Evolutionary conservation across 2,888 invertebrate genomes (phyloP).

Genomic region (Gryllus longicercus): DNA sequence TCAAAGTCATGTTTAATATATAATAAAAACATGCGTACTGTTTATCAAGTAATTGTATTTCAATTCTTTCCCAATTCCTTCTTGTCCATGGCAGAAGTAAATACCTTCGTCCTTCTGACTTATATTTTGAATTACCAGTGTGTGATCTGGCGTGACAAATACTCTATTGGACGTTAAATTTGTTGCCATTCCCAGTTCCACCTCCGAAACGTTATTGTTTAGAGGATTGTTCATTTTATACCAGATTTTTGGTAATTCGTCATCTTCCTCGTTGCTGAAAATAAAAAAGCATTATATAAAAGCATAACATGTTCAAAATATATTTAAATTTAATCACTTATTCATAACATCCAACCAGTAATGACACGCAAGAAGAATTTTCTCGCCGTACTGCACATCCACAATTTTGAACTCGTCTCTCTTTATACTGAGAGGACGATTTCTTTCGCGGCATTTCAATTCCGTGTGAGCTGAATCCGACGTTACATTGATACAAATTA

Average conservation of each 20-base stretch:
- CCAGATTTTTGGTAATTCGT: slow-evolving; percentile 52
- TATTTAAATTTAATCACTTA: too few species aligned
- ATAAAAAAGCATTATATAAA: too few species aligned
- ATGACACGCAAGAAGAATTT: not conserved
- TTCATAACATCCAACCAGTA: not conserved
- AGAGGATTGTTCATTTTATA: slow-evolving; percentile 40
- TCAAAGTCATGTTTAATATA: too few species aligned
- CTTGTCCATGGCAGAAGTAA: not conserved
- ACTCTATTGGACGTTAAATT: not conserved
- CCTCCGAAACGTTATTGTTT: not conserved
- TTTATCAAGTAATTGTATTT: not conserved
- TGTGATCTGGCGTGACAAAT: not conserved
- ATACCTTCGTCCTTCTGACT: not conserved
- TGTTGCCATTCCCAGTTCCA: not conserved
- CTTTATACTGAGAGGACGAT: not conserved
- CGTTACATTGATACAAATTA: too few species aligned
- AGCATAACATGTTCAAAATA: too few species aligned
- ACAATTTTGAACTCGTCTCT: not conserved
- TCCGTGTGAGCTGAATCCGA: not conserved
- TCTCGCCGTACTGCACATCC: not conserved
- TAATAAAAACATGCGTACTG: not conserved
- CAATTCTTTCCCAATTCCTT: not conserved
- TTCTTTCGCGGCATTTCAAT: not conserved
- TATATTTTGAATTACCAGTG: not conserved
- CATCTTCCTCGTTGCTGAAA: slow-evolving; percentile 46